Evolutionary conservation across 2,888 invertebrate species (phyloP), one percentile per base, ranked within the genome.

Genomic region (Oscheius sp.): DNA sequence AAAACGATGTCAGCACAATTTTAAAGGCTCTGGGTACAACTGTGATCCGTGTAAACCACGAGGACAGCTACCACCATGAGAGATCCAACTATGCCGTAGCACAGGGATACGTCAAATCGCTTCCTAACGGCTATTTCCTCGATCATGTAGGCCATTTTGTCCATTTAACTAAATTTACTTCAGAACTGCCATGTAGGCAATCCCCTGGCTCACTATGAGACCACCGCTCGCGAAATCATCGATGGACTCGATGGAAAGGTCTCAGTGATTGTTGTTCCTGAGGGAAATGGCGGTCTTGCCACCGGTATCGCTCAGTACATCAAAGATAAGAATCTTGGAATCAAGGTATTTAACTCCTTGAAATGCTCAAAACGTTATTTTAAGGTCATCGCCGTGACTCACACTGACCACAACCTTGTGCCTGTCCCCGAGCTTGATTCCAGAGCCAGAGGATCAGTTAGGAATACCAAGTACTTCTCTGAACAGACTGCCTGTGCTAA

Each of bases 151-250:
- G 65, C 29, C 33, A 21, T 13, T 2, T 42, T 70, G 7, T 10
- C 7, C 21, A 37, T 60, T 35, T 35, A 11, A 13, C n/a, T 51
- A 9, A 13, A 51, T 33, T 33, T 51, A 11, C 35, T 58, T n/a
- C 81, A 87, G 98, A 90, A 93, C 32, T 68, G 68, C 37, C 55
- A 63, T 91, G 91, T 94, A 7, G 94, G 95, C 86, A 99, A 99
- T 91, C 97, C 99, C 0, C 90, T 99, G 86, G 96, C 97, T 0
- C 99, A 99, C 90, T 99, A 96, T 90, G 98, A 99, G 89, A 93
- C 93, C 72, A 99, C 99, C 0, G 98, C 93, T 0, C 93, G 93
- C 81, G 99, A 99, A 92, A 97, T 99, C 85, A 92, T 96, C 48
- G 93, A 94, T 89, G 93, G 94, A 83, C 93, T 93, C 81, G 93